A percentile compares a stretch with the other conserved stretches of the same genome.
Conservation (phyloP, 2,888 invertebrate genomes). For the Nudaria mundana region DNA sequence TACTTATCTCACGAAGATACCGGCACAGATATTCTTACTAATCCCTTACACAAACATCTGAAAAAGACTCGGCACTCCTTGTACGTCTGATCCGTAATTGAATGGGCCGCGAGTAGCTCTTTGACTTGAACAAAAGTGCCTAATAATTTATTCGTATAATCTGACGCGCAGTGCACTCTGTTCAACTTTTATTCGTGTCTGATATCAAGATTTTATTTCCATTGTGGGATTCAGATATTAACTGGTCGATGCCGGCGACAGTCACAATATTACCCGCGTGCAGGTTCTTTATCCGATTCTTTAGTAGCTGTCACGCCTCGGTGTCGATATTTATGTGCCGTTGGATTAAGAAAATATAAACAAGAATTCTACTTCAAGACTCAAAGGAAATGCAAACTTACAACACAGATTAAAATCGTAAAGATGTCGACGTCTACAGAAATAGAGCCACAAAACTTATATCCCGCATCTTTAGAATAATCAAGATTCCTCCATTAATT, state of each 20-base stretch:
- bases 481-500: conserved; percentile 77
- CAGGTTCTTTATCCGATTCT: conserved; percentile 56
- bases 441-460: conserved; percentile 58
- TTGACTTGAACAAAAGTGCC: conserved; percentile 77
- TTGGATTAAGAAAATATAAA: conserved; percentile 51
- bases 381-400: conserved; percentile 42
- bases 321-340: conserved; percentile 46
- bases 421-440: conserved; percentile 45
- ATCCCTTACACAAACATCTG: conserved; percentile 79
- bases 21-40: conserved; percentile 78
- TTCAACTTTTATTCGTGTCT: conserved; percentile 64
- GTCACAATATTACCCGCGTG: conserved; percentile 70
- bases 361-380: conserved; percentile 38
- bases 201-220: conserved; percentile 57
- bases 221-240: conserved; percentile 70
- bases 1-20: conserved; percentile 81
- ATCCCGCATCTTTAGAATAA: conserved; percentile 57
- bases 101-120: conserved; percentile 67
- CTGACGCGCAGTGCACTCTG: conserved; percentile 65
- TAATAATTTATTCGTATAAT: conserved; percentile 81
- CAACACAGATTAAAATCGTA: conserved; percentile 47
- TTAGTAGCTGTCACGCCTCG: conserved; percentile 53
- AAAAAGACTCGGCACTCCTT: conserved; percentile 78
- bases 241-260: conserved; percentile 61
- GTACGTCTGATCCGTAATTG: conserved; percentile 73